A percentile compares a stretch with the other conserved stretches of the same genome.
These are phyloP conservation scores for Aphelenchoides bicaudatus DNA, from an alignment of 2,888 invertebrate genomes.

Conservation along the genomic window DNA sequence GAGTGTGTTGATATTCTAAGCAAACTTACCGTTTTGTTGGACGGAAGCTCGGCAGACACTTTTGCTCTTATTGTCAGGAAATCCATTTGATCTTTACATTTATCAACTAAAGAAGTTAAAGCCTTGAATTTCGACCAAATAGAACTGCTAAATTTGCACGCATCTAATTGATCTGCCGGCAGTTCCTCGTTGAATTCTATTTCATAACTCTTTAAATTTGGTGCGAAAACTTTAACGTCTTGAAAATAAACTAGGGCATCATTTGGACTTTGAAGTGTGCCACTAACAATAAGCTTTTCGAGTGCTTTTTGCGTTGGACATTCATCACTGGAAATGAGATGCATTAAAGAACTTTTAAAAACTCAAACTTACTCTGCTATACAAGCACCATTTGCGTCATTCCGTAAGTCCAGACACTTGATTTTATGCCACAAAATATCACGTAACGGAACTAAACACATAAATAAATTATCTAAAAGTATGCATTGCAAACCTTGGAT, in stretches of 20 bases:
- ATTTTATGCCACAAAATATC: neutral
- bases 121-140: too few relatives aligned
- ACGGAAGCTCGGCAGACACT: too few relatives aligned
- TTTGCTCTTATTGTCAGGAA: too few relatives aligned
- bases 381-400: neutral
- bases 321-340: constrained; percentile 5
- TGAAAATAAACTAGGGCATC: neutral
- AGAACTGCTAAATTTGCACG: too few relatives aligned
- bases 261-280: neutral
- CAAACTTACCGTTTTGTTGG: too few relatives aligned
- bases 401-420: neutral
- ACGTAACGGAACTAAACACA: constrained; percentile 9
- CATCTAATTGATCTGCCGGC: too few relatives aligned
- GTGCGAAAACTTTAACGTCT: constrained; percentile 5
- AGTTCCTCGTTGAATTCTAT: neutral
- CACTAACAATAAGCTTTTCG: neutral
- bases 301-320: constrained; percentile 6
- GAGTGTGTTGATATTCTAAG: too few relatives aligned
- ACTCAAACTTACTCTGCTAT: constrained; percentile 9
- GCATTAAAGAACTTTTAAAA: too few relatives aligned
- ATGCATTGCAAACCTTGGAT: neutral
- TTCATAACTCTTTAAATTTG: constrained; percentile 1
- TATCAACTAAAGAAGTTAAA: too few relatives aligned
- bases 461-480: neutral
- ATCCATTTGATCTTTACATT: too few relatives aligned